A percentile compares a stretch with the other conserved stretches of the same genome.
Conservation (phyloP, 2,888 invertebrate genomes). For the Mimachlamys varia region DNA sequence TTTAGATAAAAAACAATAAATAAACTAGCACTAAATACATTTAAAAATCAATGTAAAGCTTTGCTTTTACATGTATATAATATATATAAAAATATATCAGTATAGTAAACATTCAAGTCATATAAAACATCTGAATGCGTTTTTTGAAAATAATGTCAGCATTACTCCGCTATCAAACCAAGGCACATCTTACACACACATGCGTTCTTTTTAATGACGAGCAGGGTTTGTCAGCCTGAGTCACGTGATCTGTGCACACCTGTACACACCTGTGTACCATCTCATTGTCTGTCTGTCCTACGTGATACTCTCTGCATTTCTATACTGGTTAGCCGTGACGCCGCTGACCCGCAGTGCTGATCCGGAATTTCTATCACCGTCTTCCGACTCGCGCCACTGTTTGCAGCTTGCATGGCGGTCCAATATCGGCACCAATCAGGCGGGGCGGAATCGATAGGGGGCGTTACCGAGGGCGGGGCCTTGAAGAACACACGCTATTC, state of each 20-base stretch:
- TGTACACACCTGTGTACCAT: background rate
- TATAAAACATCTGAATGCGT: background rate
- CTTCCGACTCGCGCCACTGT: conserved; percentile 6
- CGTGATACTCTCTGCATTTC: conserved; percentile 6
- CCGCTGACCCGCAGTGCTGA: background rate
- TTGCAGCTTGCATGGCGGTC: background rate
- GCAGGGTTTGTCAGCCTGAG: background rate
- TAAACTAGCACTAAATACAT: background rate
- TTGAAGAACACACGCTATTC: conserved; percentile 21
- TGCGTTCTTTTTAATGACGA: background rate
- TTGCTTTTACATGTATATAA: background rate
- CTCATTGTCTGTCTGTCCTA: background rate
- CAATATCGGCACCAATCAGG: background rate
- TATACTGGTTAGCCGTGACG: conserved; percentile 31
- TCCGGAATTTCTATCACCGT: conserved; percentile 25
- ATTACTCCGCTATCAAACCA: background rate
- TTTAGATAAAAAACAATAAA: background rate
- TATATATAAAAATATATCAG: background rate
- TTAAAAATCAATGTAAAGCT: background rate
- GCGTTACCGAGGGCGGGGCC: conserved; percentile 31
- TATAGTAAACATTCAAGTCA: background rate
- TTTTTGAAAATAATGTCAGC: background rate
- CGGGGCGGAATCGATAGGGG: conserved; percentile 5
- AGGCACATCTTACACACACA: background rate
- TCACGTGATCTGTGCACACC: background rate